Base-by-base conservation (phyloP, 2,797 vertebrate genomes). In the Microctenopoma lineatum region DNA sequence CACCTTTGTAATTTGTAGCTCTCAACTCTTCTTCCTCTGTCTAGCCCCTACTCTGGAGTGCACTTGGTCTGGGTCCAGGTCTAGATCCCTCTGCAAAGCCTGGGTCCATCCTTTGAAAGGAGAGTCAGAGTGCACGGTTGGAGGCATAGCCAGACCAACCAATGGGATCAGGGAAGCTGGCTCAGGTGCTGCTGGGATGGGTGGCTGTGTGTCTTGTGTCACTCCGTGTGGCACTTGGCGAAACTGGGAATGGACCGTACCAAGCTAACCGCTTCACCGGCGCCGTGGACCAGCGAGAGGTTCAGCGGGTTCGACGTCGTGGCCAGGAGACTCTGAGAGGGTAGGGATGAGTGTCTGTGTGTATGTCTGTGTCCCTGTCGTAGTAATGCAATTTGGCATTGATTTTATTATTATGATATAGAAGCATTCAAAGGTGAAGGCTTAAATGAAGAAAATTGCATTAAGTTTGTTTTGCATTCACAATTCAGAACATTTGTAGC, bases 261-360 rank as follows among this genome's bases (percentile, higher is more conserved):
- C 95, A 95, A 89, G 89, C 90, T 0, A 95, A 93, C 73, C 93
- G 94, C 65, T 92, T 95, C 74, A 89, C 85, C 2, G 85, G 90
- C 13, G 84, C 83, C 60, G 86, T 88, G 5, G 95, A 96, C 79
- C 95, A 95, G 57, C 93, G 93, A 73, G 93, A 94, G 84, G 92
- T 47, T 67, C 94, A 90, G 86, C 92, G 96, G 66, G 96, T 97
- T 72, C 94, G 96, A 27, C 94, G 96, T 68, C 94, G 96, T 66
- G 96, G 96, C 79, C 96, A 96, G 74, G 96, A 98, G 79, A 93
- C 94, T 8, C 89, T 98, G 71, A 94, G 96, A 90, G 96, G 96
- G 96, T 98, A 94, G 60, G 95, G 18, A 74, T 34, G 38, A 83
- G 25, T 48, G 34, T 52, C 21, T 34, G 7, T 42, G 36, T 84